These are phyloP conservation scores for Ploceus nigricollis DNA, from an alignment of 2,113 vertebrate genomes.

Conservation along the genomic window DNA sequence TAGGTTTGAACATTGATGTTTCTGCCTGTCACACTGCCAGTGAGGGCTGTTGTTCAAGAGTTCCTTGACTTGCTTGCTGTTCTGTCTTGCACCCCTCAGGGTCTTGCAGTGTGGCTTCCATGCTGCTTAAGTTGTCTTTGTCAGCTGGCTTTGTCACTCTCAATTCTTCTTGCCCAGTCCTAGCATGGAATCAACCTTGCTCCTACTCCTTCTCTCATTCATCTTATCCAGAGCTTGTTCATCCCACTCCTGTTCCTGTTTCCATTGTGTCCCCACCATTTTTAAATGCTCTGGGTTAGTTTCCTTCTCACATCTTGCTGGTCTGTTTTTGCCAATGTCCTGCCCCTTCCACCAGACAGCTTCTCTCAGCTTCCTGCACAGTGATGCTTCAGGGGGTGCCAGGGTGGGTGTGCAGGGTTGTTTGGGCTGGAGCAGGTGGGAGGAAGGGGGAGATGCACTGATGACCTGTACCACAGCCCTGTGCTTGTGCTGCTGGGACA, in stretches of 20 bases:
- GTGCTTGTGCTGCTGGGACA: neutral
- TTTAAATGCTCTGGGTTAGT: neutral
- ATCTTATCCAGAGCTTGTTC: neutral
- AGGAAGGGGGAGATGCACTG: neutral
- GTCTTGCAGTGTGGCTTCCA: neutral
- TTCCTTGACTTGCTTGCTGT: neutral
- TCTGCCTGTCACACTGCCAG: neutral
- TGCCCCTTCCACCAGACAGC: neutral
- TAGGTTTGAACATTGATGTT: neutral
- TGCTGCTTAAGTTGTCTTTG: neutral
- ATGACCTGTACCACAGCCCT: neutral
- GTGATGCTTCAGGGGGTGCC: accelerated
- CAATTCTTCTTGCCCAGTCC: neutral
- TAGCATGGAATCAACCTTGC: neutral
- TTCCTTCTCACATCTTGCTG: neutral
- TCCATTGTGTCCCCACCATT: neutral
- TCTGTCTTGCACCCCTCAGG: neutral
- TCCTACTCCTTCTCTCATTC: neutral
- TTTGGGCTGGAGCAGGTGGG: neutral
- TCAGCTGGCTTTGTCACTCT: neutral
- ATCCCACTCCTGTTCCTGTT: neutral
- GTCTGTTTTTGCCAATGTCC: neutral
- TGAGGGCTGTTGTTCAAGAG: neutral
- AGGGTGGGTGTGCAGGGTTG: neutral
- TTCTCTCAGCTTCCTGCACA: neutral